phyloP scores from a whole-genome alignment of 64 coral and sea anemone species.

The Porites lutea region DNA sequence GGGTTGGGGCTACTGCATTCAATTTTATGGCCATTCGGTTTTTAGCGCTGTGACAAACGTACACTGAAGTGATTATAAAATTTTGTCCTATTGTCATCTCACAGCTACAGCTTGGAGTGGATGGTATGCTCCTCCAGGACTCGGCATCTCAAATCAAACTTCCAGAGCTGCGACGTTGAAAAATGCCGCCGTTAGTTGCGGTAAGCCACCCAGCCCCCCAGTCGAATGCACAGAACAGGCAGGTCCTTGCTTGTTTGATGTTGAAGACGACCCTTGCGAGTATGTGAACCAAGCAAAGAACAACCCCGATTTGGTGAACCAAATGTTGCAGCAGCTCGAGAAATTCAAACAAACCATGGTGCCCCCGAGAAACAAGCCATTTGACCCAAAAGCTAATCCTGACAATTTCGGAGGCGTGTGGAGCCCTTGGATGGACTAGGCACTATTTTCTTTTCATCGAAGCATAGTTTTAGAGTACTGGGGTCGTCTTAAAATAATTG shows the following conservation, averaged over 20 bases:
- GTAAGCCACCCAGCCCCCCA: not conserved
- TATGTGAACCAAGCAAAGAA: conserved; percentile 57
- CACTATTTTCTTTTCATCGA: not conserved
- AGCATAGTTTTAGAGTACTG: too few relatives aligned
- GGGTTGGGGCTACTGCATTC: too few relatives aligned
- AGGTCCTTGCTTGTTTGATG: conserved; percentile 67
- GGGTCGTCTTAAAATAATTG: too few relatives aligned
- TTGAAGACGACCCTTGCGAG: conserved; percentile 64
- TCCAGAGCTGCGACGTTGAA: not conserved
- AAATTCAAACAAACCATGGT: conserved; percentile 59
- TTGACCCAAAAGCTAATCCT: conserved; percentile 31
- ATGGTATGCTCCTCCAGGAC: conserved; percentile 68
- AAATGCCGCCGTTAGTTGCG: conserved; percentile 61
- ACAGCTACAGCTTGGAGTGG: conserved; percentile 42
- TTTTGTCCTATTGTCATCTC: not conserved
- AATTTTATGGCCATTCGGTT: too few relatives aligned
- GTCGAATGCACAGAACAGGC: conserved; percentile 23
- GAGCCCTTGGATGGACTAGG: conserved; percentile 46
- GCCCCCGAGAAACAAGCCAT: conserved; percentile 36
- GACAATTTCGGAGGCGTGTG: conserved; percentile 60
- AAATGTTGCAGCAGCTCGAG: conserved; percentile 56
- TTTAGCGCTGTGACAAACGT: not conserved
- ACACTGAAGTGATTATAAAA: not conserved
- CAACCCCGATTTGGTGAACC: conserved; percentile 5
- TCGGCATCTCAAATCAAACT: conserved; percentile 2